These are phyloP conservation scores for Ernsta delagoae DNA, from an alignment of 2,888 invertebrate genomes.

Conservation along the genomic window DNA sequence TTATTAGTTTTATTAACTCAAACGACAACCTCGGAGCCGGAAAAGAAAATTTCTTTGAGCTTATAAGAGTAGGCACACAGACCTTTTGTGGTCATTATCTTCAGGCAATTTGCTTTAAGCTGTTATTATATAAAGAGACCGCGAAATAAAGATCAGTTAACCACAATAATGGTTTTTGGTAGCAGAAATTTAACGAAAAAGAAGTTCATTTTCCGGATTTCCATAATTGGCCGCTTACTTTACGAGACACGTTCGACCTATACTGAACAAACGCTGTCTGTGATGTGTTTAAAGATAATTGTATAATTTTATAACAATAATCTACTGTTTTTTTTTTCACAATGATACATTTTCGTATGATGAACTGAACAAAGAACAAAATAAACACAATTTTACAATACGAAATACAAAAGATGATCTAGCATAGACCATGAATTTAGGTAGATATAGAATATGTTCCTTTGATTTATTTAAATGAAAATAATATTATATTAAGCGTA, in stretches of 20 bases:
- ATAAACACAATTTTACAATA: no score
- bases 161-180: slow-evolving; percentile 23
- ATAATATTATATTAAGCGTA: no score
- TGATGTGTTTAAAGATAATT: slow-evolving; percentile 10
- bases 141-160: slow-evolving; percentile 23
- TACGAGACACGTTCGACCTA: slow-evolving; percentile 39
- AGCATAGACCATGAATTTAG: no score
- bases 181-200: slow-evolving; percentile 20
- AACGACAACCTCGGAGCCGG: not conserved
- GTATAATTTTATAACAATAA: no score
- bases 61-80: not conserved
- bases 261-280: slow-evolving; percentile 1
- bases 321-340: no score
- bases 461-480: no score
- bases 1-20: not conserved
- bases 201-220: slow-evolving; percentile 12
- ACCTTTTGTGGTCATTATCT: slow-evolving; percentile 6
- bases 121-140: slow-evolving; percentile 16
- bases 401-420: no score
- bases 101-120: slow-evolving; percentile 14
- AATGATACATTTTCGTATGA: no score
- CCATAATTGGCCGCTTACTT: slow-evolving; percentile 22
- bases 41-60: not conserved
- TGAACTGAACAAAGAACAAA: no score
- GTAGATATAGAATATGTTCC: no score